phyloP scores from a whole-genome alignment of 2,113 vertebrate species.

The Solea senegalensis region DNA sequence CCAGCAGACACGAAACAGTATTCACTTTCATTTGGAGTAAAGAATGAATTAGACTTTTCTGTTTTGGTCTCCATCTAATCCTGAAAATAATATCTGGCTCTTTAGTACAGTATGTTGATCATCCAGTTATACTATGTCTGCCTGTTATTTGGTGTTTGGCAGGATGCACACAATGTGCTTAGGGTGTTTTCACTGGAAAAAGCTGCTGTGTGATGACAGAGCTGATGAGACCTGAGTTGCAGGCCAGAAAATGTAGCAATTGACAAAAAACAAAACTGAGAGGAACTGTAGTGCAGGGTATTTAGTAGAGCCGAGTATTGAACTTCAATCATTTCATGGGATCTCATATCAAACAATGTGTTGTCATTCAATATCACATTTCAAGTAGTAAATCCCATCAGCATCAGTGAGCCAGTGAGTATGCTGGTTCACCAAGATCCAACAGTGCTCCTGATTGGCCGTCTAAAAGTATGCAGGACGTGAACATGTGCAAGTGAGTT shows the following conservation, averaged over 20 bases:
- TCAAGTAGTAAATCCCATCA: too few relatives aligned
- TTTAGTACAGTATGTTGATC: not conserved
- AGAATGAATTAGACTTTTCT: not conserved
- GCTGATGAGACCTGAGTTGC: not conserved
- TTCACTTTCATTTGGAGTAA: not conserved
- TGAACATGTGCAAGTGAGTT: too few relatives aligned
- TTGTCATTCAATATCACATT: too few relatives aligned
- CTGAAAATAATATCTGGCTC: not conserved
- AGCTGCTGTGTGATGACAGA: not conserved
- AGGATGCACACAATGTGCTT: not conserved
- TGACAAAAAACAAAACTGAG: not conserved
- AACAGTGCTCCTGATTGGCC: too few relatives aligned
- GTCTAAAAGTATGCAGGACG: too few relatives aligned
- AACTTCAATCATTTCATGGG: too few relatives aligned
- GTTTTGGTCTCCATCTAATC: conserved; percentile 1
- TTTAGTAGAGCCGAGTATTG: too few relatives aligned
- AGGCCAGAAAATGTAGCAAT: not conserved
- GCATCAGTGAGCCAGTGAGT: too few relatives aligned
- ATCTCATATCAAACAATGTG: too few relatives aligned
- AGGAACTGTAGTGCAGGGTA: not conserved
- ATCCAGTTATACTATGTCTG: not conserved
- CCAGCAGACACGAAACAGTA: not conserved
- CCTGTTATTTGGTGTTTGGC: not conserved
- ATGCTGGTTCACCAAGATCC: too few relatives aligned
- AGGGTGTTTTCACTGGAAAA: not conserved